Evolutionary conservation across 2,113 vertebrate species (phyloP).

Genomic region (Lasiurus cinereus): DNA sequence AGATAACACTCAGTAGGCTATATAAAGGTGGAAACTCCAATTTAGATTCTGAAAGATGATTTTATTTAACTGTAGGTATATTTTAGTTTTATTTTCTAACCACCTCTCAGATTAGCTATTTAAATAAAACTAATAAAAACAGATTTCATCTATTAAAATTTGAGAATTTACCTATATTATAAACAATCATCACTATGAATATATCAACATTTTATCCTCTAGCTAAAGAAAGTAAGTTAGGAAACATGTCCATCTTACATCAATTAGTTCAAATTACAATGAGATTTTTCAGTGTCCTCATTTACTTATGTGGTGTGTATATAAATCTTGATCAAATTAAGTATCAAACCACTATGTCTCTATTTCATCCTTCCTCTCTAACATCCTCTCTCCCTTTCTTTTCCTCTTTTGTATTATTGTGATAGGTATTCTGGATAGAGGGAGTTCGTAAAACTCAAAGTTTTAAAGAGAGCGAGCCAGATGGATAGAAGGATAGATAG

Average conservation of each 20-base stretch:
- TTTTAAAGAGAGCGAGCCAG: neutral
- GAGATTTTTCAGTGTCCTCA: neutral
- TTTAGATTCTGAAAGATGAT: neutral
- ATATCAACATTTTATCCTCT: neutral
- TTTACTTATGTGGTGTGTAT: neutral
- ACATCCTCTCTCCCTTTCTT: neutral
- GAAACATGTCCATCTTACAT: neutral
- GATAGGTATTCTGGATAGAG: neutral
- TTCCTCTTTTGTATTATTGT: neutral
- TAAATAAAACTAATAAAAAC: slow-evolving; percentile 12
- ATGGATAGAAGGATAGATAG: neutral
- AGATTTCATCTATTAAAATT: neutral
- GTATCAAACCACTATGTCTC: neutral
- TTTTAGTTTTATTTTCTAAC: slow-evolving; percentile 33
- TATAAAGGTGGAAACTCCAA: slow-evolving; percentile 10
- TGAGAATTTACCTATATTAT: neutral
- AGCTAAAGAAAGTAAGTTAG: neutral
- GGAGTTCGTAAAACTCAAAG: neutral
- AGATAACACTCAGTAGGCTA: neutral
- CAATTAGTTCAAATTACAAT: neutral
- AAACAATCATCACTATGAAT: neutral
- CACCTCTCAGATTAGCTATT: neutral
- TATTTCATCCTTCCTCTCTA: neutral
- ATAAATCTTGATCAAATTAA: neutral
- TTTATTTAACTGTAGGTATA: neutral